Evolutionary conservation across 2,888 invertebrate genomes (phyloP), one percentile per base, ranked within the genome.

Genomic region (Peribatodes rhomboidaria): DNA sequence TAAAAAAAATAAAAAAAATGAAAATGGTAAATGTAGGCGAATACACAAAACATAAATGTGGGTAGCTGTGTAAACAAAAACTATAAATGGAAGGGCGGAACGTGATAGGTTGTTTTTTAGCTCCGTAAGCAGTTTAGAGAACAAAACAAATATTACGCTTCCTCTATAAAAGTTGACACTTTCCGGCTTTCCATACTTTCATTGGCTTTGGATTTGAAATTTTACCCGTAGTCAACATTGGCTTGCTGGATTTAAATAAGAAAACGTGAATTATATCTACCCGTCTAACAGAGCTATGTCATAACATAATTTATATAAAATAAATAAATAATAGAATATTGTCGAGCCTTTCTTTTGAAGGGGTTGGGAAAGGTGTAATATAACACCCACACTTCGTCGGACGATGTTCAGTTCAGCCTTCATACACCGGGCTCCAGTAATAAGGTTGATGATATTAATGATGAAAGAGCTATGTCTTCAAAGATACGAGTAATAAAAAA

Each of bases 1-100:
- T n/a, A n/a, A n/a, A n/a, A n/a, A n/a, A n/a, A n/a, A n/a, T n/a
- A n/a, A n/a, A n/a, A n/a, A n/a, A n/a, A n/a, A n/a, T n/a, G n/a
- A n/a, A n/a, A n/a, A n/a, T n/a, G n/a, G 44, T 46, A 46, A 46
- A 46, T 18, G 2, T 18, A 42, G 3, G 18, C 10, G 44, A 1
- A 46, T 13, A 11, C 20, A 16, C 16, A 16, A 20, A n/a, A 22
- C 22, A 4, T 53, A 27, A 22, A 22, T 22, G 4, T 22, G 35
- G 7, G 18, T 35, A 50, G 50, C 33, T 37, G 7, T 35, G 20
- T 37, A 39, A 53, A 53, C 39, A 39, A 53, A 20, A 53, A 22
- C 39, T 53, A 39, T 39, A 53, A 53, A 53, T 22, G 39, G 53
- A 22, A 53, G 22, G 22, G 53, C n/a, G 39, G 39, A 53, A 39